Base-by-base conservation (phyloP, 2,888 invertebrate genomes). In the Mythimna pallens region DNA sequence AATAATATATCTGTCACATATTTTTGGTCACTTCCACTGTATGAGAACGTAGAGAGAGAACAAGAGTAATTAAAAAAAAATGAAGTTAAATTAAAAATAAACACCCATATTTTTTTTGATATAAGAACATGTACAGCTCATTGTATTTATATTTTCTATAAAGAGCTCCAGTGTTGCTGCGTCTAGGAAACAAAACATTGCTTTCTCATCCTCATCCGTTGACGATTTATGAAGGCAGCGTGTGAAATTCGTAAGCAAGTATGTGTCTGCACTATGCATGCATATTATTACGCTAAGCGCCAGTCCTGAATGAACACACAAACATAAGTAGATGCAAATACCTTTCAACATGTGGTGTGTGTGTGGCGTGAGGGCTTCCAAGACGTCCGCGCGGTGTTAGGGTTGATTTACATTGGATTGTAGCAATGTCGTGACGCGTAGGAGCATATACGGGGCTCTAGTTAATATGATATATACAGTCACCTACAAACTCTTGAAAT, bases 311-410 rank as follows among this genome's bases (percentile, higher is more conserved):
- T 73, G 73, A 67, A 59, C 68, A 55, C 59, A 66, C 3, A 30
- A 65, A 59, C 58, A 65, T 68, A 74, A 70, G 62, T 22, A 80
- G 22, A 81, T 83, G 80, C 76, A 83, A 81, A 80, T 81, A 70
- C 64, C 70, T 76, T 76, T 36, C 55, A 68, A 66, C 70, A 34
- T 67, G 58, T 76, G 50, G 40, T 22, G 63, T 63, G 64, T 25
- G 57, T 66, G 64, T 25, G 57, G 30, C 52, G 58, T 57, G 34
- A 54, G 52, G 47, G 43, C 20, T 83, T 66, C 47, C 36, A 47
- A 61, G 71, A 71, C 61, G 54, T 78, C 61, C 36, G 30, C 10
- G 61, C 54, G 36, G 9, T 30, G 12, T 64, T 22, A 65, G 22
- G 70, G 52, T 64, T 68, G 43, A 36, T 14, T 54, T 30, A 40